Evolutionary conservation across 2,797 vertebrate species (phyloP).

Genomic region (Ciconia nigra): DNA sequence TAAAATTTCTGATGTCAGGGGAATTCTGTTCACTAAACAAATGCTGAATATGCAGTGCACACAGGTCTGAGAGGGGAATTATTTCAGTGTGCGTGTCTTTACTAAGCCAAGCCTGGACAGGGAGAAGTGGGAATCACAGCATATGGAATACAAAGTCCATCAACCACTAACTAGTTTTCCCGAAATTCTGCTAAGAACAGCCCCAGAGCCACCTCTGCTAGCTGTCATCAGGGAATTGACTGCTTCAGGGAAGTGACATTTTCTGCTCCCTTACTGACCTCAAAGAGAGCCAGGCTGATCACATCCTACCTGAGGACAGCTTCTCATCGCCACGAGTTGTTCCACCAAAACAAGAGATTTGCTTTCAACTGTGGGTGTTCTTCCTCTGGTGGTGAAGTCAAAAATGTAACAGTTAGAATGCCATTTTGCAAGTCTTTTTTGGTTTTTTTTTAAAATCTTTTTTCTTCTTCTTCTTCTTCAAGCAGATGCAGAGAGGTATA

Average conservation of each 20-base stretch:
- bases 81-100: neutral
- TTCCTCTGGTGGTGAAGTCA: neutral
- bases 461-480: neutral
- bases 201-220: neutral
- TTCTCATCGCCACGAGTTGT: neutral
- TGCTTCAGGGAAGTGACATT: neutral
- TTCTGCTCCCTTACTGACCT: neutral
- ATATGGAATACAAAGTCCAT: neutral
- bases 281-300: neutral
- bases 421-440: neutral
- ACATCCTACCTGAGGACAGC: neutral
- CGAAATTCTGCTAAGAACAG: neutral
- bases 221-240: neutral
- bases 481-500: neutral
- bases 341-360: neutral
- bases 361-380: neutral
- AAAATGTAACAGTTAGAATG: neutral
- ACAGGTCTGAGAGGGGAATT: neutral
- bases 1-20: neutral
- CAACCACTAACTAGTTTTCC: neutral
- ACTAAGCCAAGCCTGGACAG: neutral
- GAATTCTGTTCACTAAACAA: neutral
- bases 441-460: neutral
- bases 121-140: neutral
- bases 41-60: neutral